Percentiles rank a stretch among this genome's conserved stretches.
Evolutionary conservation across 2,113 vertebrate species (phyloP).

Genomic region (Oreotrochilus melanogaster): DNA sequence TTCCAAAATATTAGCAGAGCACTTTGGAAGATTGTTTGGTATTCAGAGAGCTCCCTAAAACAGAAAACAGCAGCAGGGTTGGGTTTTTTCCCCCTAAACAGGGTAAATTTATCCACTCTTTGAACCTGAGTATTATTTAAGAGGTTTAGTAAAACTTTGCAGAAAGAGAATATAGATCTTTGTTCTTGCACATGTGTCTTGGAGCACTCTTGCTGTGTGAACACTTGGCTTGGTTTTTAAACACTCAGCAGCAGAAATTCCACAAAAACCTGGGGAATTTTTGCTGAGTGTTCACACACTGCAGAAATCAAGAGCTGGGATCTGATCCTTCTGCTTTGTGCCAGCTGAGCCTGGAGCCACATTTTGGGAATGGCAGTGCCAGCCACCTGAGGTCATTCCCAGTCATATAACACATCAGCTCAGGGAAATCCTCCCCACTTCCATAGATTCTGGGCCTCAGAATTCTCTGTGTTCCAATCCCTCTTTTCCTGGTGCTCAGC

Average conservation of each 20-base stretch:
- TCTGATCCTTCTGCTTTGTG: neutral
- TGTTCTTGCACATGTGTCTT: fast-evolving
- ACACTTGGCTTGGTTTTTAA: neutral
- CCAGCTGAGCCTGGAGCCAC: neutral
- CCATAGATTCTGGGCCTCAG: neutral
- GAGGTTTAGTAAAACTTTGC: neutral
- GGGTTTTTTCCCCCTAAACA: neutral
- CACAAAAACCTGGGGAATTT: neutral
- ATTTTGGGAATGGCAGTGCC: neutral
- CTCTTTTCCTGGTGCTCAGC: neutral
- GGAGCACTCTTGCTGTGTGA: neutral
- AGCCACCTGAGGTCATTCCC: neutral
- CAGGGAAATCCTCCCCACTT: neutral
- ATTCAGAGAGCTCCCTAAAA: neutral
- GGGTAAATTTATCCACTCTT: neutral
- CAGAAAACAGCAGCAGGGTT: neutral
- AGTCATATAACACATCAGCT: neutral
- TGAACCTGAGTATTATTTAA: neutral
- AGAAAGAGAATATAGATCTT: neutral
- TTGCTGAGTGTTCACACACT: neutral
- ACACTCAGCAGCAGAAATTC: neutral
- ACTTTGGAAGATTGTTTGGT: neutral
- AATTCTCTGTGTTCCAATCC: neutral
- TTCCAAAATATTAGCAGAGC: fast-evolving
- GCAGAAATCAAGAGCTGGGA: neutral